Evolutionary conservation across 2,888 invertebrate genomes (phyloP), one percentile per base, ranked within the genome.

Genomic region (Aporophyla lueneburgensis): DNA sequence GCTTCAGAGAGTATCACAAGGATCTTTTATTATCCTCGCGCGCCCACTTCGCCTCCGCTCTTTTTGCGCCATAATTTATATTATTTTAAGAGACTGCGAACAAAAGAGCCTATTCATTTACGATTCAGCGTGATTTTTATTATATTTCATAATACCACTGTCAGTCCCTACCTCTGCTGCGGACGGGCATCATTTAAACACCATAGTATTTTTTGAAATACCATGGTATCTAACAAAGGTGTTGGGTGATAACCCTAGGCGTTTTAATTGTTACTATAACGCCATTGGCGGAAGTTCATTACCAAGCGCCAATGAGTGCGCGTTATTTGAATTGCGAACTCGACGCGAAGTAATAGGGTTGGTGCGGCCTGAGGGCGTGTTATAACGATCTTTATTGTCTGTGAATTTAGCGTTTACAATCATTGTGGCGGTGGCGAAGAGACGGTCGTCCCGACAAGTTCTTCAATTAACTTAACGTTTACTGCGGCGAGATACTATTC

Each of bases 371-470:
- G 87, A 83, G 92, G 94, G 92, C 85, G 63, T 85, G 90, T 92
- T 92, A 91, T 95, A 95, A 95, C 92, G 94, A 95, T 87, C 93
- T 91, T 91, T 91, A 94, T 93, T 94, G 93, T 95, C 88, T 91
- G 91, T 83, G 89, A 89, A 91, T 92, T 92, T 91, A 91, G 79
- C 89, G 89, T 91, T 92, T 92, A 92, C 90, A 89, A 90, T 91
- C 80, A 87, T 71, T 84, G 79, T 74, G 84, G 80, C 79, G 82
- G 84, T 73, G 73, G 61, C 63, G 58, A 63, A 59, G 68, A 68
- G 67, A 81, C 86, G 81, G 81, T 74, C 83, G 86, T n/a, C 14
- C 86, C 82, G 75, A 85, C 87, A 87, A 89, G 83, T 89, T 86
- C 88, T 67, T 83, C 90, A 91, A 92, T 93, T 92, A 92, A 90